phyloP scores from a whole-genome alignment of 2,888 invertebrate genomes.

The Bellardia pandia region DNA sequence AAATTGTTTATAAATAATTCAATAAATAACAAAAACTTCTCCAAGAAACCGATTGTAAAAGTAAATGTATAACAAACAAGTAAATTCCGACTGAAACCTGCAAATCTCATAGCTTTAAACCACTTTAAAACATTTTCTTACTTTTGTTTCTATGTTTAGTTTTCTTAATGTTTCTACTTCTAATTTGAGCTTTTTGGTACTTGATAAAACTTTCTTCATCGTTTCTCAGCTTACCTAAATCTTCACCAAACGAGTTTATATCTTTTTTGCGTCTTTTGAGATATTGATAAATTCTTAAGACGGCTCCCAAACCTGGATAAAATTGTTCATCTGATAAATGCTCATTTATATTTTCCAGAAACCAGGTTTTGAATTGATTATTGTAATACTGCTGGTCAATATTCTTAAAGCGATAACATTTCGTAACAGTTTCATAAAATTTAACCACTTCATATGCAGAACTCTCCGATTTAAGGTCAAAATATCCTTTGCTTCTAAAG shows the following conservation, averaged over 20 bases:
- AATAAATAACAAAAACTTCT: too few species aligned
- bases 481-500: constrained; percentile 80
- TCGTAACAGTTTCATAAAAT: constrained; percentile 80
- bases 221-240: constrained; percentile 26
- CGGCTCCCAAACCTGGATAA: constrained; percentile 83
- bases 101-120: not conserved
- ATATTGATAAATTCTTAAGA: constrained; percentile 79
- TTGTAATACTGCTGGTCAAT: constrained; percentile 79
- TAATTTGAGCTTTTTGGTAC: not conserved
- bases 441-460: constrained; percentile 80
- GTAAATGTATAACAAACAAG: too few species aligned
- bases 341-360: constrained; percentile 78
- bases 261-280: constrained; percentile 70
- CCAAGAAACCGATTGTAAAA: too few species aligned
- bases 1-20: too few species aligned
- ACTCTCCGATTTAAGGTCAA: constrained; percentile 79
- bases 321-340: constrained; percentile 81
- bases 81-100: too few species aligned
- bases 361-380: constrained; percentile 79
- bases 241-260: constrained; percentile 8
- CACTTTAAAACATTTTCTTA: not conserved
- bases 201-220: constrained; percentile 9
- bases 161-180: not conserved
- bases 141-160: not conserved
- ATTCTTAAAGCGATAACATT: constrained; percentile 80